A percentile compares a stretch with the other conserved stretches of the same genome.
These are phyloP conservation scores for Caenorhabditis sinica DNA, from an alignment of 2,888 invertebrate species.

Conservation along the genomic window DNA sequence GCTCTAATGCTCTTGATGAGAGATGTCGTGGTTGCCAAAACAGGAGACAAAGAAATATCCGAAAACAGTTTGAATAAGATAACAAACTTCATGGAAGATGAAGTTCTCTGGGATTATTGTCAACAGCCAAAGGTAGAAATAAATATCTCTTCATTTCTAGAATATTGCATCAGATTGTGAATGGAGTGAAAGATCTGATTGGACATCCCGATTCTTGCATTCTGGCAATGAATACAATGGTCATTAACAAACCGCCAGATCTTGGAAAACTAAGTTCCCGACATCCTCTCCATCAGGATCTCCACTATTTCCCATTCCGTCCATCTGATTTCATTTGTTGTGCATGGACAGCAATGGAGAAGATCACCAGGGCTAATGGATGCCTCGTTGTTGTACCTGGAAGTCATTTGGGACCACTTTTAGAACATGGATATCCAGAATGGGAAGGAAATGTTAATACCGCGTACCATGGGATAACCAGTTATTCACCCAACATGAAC, in stretches of 20 bases:
- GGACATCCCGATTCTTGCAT: slow-evolving; percentile 88
- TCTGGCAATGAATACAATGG: slow-evolving; percentile 90
- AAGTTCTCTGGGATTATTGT: slow-evolving; percentile 88
- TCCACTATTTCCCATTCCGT: slow-evolving; percentile 93
- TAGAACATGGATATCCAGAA: slow-evolving; percentile 89
- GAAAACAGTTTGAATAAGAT: slow-evolving; percentile 89
- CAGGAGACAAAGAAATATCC: slow-evolving; percentile 84
- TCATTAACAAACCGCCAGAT: slow-evolving; percentile 93
- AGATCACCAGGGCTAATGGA: slow-evolving; percentile 87
- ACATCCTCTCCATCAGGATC: slow-evolving; percentile 87
- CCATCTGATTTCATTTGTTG: slow-evolving; percentile 90
- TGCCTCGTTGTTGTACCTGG: slow-evolving; percentile 91
- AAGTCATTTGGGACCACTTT: slow-evolving; percentile 87
- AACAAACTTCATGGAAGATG: slow-evolving; percentile 89
- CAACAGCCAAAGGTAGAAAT: slow-evolving; percentile 87
- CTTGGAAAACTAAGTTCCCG: slow-evolving; percentile 85
- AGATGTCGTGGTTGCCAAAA: too few relatives aligned
- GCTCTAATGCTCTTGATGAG: too few relatives aligned
- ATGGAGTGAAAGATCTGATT: slow-evolving; percentile 88
- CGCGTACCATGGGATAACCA: too few relatives aligned
- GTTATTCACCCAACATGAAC: too few relatives aligned
- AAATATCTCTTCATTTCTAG: background rate
- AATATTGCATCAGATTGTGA: slow-evolving; percentile 87
- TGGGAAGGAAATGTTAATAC: too few relatives aligned
- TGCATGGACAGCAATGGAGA: slow-evolving; percentile 93